phyloP scores from a whole-genome alignment of 2,113 vertebrate species.

The Carassius carassius region DNA sequence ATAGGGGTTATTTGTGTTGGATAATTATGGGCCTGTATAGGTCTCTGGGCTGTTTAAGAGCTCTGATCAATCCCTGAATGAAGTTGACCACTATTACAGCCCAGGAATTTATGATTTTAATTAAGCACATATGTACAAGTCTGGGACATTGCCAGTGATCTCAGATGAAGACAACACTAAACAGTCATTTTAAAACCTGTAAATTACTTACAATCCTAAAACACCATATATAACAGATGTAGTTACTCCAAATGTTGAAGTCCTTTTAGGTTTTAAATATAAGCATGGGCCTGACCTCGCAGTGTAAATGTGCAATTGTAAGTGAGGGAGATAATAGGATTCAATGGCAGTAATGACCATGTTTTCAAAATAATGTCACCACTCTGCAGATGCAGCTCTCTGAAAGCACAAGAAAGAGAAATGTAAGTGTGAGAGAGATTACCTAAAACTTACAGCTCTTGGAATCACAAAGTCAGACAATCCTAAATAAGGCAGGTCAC shows the following conservation, averaged over 20 bases:
- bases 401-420: conserved; percentile 19
- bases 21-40: not conserved
- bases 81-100: not conserved
- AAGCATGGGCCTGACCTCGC: not conserved
- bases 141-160: not conserved
- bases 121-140: not conserved
- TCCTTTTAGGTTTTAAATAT: not conserved
- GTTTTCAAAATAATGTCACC: conserved; percentile 58
- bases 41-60: not conserved
- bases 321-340: conserved; percentile 32
- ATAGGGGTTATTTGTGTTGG: not conserved
- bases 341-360: not conserved
- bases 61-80: not conserved
- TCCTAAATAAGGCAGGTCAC: not conserved
- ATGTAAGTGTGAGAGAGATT: not conserved
- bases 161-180: not conserved
- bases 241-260: not conserved
- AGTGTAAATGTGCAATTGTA: not conserved
- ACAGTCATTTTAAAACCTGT: not conserved
- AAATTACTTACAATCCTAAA: not conserved
- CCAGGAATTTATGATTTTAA: not conserved
- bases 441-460: not conserved
- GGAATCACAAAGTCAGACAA: not conserved
- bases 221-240: not conserved
- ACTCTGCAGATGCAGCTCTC: conserved; percentile 38